phyloP scores from a whole-genome alignment of 2,797 vertebrate genomes.

The Prunella strophiata region DNA sequence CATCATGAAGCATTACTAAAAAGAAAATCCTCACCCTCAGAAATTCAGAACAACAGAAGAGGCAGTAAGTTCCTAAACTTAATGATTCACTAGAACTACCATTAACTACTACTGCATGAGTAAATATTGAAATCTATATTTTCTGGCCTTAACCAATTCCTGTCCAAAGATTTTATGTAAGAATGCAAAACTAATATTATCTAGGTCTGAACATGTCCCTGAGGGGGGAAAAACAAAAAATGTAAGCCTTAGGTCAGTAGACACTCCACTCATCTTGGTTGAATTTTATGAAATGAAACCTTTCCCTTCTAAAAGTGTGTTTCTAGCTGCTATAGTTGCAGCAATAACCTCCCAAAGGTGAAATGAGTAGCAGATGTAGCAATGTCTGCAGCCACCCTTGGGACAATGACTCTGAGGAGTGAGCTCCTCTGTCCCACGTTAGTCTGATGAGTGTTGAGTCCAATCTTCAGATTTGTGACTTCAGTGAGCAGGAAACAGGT shows the following conservation, averaged over 20 bases:
- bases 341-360: not conserved
- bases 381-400: not conserved
- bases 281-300: not conserved
- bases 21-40: not conserved
- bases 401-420: not conserved
- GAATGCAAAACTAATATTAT: not conserved
- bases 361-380: not conserved
- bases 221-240: not conserved
- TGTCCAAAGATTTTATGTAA: not conserved
- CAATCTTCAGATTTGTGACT: not conserved
- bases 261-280: not conserved
- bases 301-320: not conserved
- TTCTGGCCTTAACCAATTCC: not conserved
- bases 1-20: not conserved
- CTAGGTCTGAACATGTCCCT: not conserved
- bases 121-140: not conserved
- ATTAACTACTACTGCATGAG: not conserved
- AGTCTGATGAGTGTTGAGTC: not conserved
- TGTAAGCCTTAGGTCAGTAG: not conserved
- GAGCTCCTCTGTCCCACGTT: not conserved
- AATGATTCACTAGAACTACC: not conserved
- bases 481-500: not conserved
- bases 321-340: not conserved
- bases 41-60: not conserved
- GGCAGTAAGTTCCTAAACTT: not conserved